Conservation (phyloP, 2,888 invertebrate genomes). For the Spialia ferax region DNA sequence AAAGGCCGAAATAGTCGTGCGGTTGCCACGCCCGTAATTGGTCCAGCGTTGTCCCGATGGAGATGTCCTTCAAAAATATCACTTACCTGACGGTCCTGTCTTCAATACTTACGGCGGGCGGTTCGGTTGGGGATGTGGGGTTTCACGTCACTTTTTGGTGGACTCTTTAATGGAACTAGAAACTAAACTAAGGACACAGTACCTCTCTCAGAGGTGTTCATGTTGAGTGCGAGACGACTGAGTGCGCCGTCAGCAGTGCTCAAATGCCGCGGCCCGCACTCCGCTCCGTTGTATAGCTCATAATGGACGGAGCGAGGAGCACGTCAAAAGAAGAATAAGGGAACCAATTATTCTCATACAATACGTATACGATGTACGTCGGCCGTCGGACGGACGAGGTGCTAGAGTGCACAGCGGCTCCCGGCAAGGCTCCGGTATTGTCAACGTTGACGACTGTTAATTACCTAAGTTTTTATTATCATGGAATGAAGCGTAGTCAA, state of each 20-base stretch:
- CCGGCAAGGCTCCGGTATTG: slow-evolving; percentile 51
- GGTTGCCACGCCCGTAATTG: slow-evolving; percentile 70
- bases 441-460: not conserved
- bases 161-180: not conserved
- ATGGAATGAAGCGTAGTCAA: slow-evolving; percentile 3
- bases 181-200: slow-evolving; percentile 29
- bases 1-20: slow-evolving; percentile 60
- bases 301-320: slow-evolving; percentile 74
- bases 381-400: slow-evolving; percentile 73
- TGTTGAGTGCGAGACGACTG: slow-evolving; percentile 76
- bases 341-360: slow-evolving; percentile 84
- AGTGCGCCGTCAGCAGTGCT: slow-evolving; percentile 81
- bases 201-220: slow-evolving; percentile 76
- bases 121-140: not conserved
- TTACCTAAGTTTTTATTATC: slow-evolving; percentile 12
- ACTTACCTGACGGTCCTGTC: slow-evolving; percentile 56
- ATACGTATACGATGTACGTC: slow-evolving; percentile 72
- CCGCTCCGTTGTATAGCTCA: slow-evolving; percentile 67
- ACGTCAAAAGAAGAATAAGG: slow-evolving; percentile 85
- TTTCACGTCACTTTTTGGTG: not conserved
- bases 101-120: slow-evolving; percentile 62
- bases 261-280: slow-evolving; percentile 67
- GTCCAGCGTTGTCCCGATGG: slow-evolving; percentile 19
- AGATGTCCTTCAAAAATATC: slow-evolving; percentile 36
- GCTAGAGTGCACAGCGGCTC: slow-evolving; percentile 77